Conservation (phyloP, 2,888 invertebrate species). For the Deilephila elpenor region DNA sequence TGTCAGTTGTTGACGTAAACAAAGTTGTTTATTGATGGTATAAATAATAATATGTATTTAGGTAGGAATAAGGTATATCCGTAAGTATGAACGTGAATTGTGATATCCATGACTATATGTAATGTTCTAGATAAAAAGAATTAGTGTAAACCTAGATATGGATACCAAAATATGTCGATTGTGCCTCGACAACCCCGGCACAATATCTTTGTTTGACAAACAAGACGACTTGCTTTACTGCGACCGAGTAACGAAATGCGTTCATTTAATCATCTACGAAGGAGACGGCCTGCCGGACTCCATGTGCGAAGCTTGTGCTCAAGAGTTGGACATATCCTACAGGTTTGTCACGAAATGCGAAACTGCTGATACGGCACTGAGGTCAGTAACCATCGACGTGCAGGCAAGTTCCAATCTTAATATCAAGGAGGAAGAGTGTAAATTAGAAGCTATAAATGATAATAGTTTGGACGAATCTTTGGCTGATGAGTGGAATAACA, state of each 20-base stretch:
- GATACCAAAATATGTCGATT: constrained; percentile 57
- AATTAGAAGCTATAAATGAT: constrained; percentile 33
- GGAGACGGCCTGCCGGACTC: constrained; percentile 69
- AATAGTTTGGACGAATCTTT: background rate
- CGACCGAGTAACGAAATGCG: constrained; percentile 67
- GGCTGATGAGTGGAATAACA: background rate
- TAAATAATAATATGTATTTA: too few species aligned
- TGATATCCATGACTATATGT: background rate
- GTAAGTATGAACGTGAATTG: too few species aligned
- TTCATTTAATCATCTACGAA: constrained; percentile 60
- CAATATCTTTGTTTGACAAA: constrained; percentile 63
- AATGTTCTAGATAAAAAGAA: background rate
- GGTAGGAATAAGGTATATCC: too few species aligned
- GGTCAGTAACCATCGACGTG: constrained; percentile 46
- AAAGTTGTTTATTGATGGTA: too few species aligned
- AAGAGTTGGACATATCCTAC: constrained; percentile 62
- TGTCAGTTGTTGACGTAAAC: too few species aligned
- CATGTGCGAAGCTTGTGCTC: constrained; percentile 66
- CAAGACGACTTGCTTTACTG: constrained; percentile 63
- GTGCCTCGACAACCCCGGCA: constrained; percentile 66
- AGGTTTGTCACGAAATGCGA: constrained; percentile 71
- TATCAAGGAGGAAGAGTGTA: constrained; percentile 48
- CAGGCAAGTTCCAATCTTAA: constrained; percentile 49
- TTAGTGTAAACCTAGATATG: constrained; percentile 13
- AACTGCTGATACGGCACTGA: constrained; percentile 66